Evolutionary conservation across 92 coral and sea anemone species (phyloP), one percentile per base, ranked within the genome.

Genomic region (Actinernus sp.): DNA sequence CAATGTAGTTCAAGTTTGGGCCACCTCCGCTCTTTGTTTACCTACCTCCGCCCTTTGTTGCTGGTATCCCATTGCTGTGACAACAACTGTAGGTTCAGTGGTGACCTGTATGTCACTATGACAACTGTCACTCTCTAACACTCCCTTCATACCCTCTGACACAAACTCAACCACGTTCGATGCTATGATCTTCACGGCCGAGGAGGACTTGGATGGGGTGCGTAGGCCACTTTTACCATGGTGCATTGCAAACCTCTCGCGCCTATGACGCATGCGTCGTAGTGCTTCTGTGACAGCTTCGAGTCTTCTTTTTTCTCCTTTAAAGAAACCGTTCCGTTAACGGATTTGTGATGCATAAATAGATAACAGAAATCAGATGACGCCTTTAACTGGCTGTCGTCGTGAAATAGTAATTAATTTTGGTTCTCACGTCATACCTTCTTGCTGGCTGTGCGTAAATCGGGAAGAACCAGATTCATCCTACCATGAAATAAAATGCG

Each of bases 1-100:
- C n/a, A n/a, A n/a, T n/a, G n/a, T n/a, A n/a, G n/a, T n/a, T n/a
- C n/a, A n/a, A n/a, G n/a, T n/a, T n/a, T n/a, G n/a, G n/a, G n/a
- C n/a, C n/a, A n/a, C n/a, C n/a, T n/a, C n/a, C n/a, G 22, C 13
- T 43, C 14, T 12, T n/a, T 26, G 3, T 21, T 5, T 2, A 65
- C 95, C 68, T 47, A 82, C 96, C 85, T 84, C 92, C 8, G 81
- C 96, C 45, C 96, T 89, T 28, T 79, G 69, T 37, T 85, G 88
- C 40, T 89, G 96, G 20, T 60, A 81, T 17, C 87, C 84, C 96
- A 89, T 89, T 4, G 96, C 96, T 44, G 58, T 74, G 7, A 63
- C 74, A 48, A 89, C 96, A 43, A 71, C 59, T 19, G 81, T 45
- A 9, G 96, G 96, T 4, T 73, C 83, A 1, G 92, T 68, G 21